These are phyloP conservation scores for Metellina segmentata DNA, from an alignment of 2,888 invertebrate species.

Conservation along the genomic window DNA sequence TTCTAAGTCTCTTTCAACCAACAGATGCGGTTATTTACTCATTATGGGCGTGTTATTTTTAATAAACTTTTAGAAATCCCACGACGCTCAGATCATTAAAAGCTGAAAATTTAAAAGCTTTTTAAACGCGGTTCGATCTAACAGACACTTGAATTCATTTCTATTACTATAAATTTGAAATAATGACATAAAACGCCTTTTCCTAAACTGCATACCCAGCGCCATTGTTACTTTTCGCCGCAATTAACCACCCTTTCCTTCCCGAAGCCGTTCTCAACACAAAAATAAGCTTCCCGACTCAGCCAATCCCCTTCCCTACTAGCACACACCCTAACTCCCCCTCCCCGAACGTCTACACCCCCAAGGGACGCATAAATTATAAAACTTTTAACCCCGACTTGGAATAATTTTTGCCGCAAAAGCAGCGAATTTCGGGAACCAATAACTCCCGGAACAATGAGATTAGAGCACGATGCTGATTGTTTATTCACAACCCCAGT, in stretches of 20 bases:
- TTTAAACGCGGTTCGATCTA: not conserved
- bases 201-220: not conserved
- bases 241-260: not conserved
- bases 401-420: not conserved
- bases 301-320: too few relatives aligned
- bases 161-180: not conserved
- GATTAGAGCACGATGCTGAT: slow-evolving; percentile 41
- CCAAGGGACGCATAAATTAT: slow-evolving; percentile 41
- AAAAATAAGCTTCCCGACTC: not conserved
- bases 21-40: too few relatives aligned
- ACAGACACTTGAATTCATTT: not conserved
- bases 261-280: not conserved
- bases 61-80: too few relatives aligned
- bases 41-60: too few relatives aligned
- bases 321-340: not conserved
- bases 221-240: not conserved
- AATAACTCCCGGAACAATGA: slow-evolving; percentile 46
- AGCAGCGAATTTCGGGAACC: slow-evolving; percentile 16
- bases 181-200: not conserved
- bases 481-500: slow-evolving; percentile 15
- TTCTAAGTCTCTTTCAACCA: too few relatives aligned
- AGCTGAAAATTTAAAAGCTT: too few relatives aligned
- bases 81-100: too few relatives aligned
- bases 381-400: slow-evolving; percentile 22
- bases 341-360: not conserved